These are phyloP conservation scores for Drosophila suzukii DNA, from an alignment of 1,140 invertebrate species.

Conservation along the genomic window DNA sequence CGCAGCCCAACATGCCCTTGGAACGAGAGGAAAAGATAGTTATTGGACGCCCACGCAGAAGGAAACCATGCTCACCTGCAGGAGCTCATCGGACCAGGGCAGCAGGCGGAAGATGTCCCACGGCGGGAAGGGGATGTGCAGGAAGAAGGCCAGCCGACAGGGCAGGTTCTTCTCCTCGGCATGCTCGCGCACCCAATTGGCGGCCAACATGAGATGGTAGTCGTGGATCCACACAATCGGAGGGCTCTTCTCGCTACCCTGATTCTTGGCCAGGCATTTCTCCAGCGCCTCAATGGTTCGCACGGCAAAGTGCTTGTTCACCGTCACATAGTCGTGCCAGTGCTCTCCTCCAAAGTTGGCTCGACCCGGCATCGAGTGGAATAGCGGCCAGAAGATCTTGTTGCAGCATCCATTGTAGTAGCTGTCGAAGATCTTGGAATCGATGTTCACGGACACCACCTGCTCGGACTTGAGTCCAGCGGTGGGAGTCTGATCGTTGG, in stretches of 20 bases:
- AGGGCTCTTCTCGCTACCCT: slow-evolving; percentile 85
- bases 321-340: slow-evolving; percentile 92
- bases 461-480: slow-evolving; percentile 92
- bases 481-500: slow-evolving; percentile 92
- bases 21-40: neutral
- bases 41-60: no score
- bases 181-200: slow-evolving; percentile 93
- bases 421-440: slow-evolving; percentile 90
- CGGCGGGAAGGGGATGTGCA: slow-evolving; percentile 96
- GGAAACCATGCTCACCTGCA: slow-evolving; percentile 86
- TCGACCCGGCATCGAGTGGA: slow-evolving; percentile 94
- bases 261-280: slow-evolving; percentile 86
- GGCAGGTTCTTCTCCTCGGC: slow-evolving; percentile 91
- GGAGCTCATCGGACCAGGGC: slow-evolving; percentile 95
- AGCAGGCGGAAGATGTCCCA: slow-evolving; percentile 96
- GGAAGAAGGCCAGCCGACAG: slow-evolving; percentile 94
- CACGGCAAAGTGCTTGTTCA: slow-evolving; percentile 93
- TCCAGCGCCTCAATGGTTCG: slow-evolving; percentile 91
- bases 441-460: slow-evolving; percentile 92
- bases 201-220: slow-evolving; percentile 95
- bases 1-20: slow-evolving; percentile 92
- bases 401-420: slow-evolving; percentile 97
- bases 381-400: slow-evolving; percentile 95
- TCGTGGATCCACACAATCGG: slow-evolving; percentile 96
- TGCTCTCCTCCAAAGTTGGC: slow-evolving; percentile 91